Conservation (phyloP, 2,797 vertebrate species). For the Eulemur coronatus region DNA sequence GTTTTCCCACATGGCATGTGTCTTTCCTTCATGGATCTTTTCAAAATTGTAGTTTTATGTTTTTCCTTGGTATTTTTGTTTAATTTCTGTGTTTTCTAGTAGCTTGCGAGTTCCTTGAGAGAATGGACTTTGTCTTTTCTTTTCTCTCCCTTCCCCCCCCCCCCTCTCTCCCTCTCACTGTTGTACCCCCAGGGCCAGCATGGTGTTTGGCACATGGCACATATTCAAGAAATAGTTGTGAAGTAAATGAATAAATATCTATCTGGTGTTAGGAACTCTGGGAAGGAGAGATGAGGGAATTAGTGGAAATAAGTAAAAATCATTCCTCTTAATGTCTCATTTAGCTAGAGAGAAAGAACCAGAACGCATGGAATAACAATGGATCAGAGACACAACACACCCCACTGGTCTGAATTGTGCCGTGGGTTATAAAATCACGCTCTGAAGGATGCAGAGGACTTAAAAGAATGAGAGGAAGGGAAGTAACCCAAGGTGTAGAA, state of each 20-base stretch:
- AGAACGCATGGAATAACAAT: not conserved
- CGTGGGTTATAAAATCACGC: not conserved
- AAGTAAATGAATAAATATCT: not conserved
- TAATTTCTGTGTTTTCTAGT: not conserved
- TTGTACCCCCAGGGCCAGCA: not conserved
- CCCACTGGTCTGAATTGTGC: not conserved
- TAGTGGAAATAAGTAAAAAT: constrained; percentile 11
- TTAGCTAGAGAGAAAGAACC: constrained; percentile 5
- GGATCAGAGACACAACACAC: not conserved
- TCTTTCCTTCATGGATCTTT: not conserved
- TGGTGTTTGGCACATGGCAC: not conserved
- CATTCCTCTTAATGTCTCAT: not conserved
- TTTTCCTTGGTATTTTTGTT: not conserved
- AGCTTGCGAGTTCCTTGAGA: not conserved
- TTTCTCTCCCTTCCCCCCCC: not conserved
- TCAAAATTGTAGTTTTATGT: not conserved
- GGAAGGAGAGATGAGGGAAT: not conserved
- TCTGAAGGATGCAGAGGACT: not conserved
- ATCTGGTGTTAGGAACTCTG: not conserved
- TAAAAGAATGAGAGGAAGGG: not conserved
- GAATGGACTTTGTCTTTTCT: not conserved
- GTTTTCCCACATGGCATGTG: too few species aligned
- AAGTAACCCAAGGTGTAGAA: not conserved
- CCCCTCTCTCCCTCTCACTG: not conserved
- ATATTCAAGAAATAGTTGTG: not conserved